A percentile compares a stretch with the other conserved stretches of the same genome.
phyloP scores from a whole-genome alignment of 2,888 invertebrate genomes.

The Anticlea derivata region DNA sequence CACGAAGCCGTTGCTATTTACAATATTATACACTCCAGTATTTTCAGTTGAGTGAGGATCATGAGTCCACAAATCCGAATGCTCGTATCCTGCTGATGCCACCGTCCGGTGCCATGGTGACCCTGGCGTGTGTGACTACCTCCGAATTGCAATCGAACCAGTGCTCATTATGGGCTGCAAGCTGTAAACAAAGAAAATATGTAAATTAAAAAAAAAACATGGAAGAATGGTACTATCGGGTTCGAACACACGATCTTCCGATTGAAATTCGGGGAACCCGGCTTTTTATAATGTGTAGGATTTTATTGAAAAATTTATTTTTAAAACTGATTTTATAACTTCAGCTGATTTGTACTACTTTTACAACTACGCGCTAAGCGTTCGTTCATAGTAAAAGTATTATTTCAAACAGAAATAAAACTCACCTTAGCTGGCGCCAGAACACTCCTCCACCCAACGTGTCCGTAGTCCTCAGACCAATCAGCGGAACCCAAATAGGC shows the following conservation, averaged over 20 bases:
- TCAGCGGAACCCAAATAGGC: constrained; percentile 54
- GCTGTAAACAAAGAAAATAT: constrained; percentile 55
- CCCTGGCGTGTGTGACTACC: constrained; percentile 78
- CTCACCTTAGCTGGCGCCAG: constrained; percentile 80
- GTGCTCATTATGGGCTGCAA: constrained; percentile 79
- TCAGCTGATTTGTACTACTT: no score
- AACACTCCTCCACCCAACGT: constrained; percentile 69
- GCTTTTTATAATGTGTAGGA: no score
- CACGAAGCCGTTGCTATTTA: background rate
- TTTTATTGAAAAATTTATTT: no score
- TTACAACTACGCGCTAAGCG: no score
- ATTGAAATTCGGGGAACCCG: no score
- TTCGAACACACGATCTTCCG: no score
- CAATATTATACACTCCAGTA: background rate
- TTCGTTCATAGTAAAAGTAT: background rate
- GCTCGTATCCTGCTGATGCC: constrained; percentile 85
- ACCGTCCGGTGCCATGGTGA: constrained; percentile 86
- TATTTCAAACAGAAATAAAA: background rate
- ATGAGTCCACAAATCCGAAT: constrained; percentile 55
- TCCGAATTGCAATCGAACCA: constrained; percentile 67
- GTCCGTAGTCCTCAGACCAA: constrained; percentile 49
- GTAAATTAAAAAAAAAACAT: background rate
- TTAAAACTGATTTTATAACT: no score
- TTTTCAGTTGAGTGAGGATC: constrained; percentile 1
- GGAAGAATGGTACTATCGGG: no score